Evolutionary conservation across 2,888 invertebrate species (phyloP).

Genomic region (Leptogaster cylindrica): DNA sequence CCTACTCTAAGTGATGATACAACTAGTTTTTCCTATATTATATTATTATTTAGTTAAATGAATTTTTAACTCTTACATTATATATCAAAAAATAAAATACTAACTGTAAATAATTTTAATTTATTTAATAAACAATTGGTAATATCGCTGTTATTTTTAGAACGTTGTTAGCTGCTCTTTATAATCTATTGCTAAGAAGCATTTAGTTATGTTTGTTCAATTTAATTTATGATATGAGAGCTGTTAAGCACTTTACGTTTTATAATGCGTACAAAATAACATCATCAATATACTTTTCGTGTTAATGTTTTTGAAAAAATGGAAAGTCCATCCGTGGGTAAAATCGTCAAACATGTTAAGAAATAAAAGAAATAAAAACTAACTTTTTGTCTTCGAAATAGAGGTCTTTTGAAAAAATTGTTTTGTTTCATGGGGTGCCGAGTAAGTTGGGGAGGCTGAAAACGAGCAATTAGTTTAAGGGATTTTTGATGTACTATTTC

Average conservation of each 20-base stretch:
- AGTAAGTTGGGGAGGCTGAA: too few relatives aligned
- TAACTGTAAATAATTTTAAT: conserved; percentile 46
- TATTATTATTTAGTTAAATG: conserved; percentile 33
- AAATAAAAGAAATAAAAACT: too few relatives aligned
- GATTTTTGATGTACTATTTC: too few relatives aligned
- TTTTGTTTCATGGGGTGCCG: too few relatives aligned
- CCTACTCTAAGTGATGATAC: conserved; percentile 20
- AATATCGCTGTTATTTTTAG: conserved; percentile 30
- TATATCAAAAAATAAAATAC: conserved; percentile 39
- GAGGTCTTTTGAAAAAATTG: too few relatives aligned
- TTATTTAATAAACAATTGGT: conserved; percentile 38
- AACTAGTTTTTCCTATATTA: conserved; percentile 33
- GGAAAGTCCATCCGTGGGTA: too few relatives aligned
- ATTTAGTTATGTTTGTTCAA: not conserved
- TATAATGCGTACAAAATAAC: not conserved
- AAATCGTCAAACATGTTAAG: too few relatives aligned
- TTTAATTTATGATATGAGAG: not conserved
- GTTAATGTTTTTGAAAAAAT: conserved; percentile 10
- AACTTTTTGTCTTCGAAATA: too few relatives aligned
- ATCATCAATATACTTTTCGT: not conserved
- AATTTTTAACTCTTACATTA: conserved; percentile 16
- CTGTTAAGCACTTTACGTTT: conserved; percentile 18
- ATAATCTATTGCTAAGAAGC: not conserved
- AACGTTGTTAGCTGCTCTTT: conserved; percentile 10
- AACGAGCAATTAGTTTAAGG: too few relatives aligned